Base-by-base conservation (phyloP, 2,797 vertebrate genomes). In the Phrynocephalus forsythii region DNA sequence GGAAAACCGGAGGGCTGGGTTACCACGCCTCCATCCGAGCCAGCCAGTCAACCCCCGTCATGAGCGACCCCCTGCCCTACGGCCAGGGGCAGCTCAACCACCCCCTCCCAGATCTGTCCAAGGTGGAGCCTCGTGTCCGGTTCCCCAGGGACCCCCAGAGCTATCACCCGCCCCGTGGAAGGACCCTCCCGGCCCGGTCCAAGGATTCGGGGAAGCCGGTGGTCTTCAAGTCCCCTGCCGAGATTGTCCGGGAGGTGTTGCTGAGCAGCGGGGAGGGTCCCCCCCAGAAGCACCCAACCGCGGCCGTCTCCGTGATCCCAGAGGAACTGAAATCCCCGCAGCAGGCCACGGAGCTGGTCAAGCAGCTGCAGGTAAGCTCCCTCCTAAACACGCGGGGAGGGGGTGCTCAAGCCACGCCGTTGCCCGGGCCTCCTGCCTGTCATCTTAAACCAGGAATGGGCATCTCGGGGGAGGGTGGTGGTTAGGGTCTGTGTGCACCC, bases 61-160 rank as follows among this genome's bases (percentile, higher is more conserved):
- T 52, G 0, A 87, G 93, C 7, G 90, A 91, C 0, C 5, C 81
- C 48, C 72, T 94, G 92, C 98, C 92, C 84, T 98, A 97, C 0
- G 97, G 97, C 92, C 95, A 94, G 67, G 96, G 96, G 4, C 94
- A 79, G 76, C 95, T 97, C 86, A 97, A 96, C 94, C 96, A 97
- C 93, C 96, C 96, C 1, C 96, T 96, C 16, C 98, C 98, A 0
- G 98, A 99, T 94, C 98, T 99, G 90, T 99, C 99, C 84, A 98
- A 98, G 94, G 98, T 99, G 92, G 96, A 97, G 87, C 97, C 98
- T 0, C 94, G 95, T 71, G 97, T 99, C 71, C 95, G 79, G 79
- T 97, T 99, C 86, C 98, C 98, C 26, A 98, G 96, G 92, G 91
- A 94, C 16, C 88, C 93, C 56, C 94, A 95, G 77, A 95, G 92